Evolutionary conservation across 2,888 invertebrate species (phyloP).

Genomic region (Meteorus colon): DNA sequence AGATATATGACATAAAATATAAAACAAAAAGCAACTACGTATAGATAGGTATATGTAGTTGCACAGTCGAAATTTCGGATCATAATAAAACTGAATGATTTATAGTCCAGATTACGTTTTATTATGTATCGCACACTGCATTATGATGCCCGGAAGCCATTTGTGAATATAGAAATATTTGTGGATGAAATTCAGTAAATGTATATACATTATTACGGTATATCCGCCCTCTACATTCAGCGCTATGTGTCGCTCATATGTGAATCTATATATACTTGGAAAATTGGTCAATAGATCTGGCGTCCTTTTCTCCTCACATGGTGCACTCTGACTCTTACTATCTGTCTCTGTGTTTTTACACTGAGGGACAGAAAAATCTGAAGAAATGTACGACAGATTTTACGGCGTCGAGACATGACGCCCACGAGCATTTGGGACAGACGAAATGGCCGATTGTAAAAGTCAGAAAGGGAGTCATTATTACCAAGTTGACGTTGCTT

Average conservation of each 20-base stretch:
- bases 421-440: constrained; percentile 51
- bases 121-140: constrained; percentile 28
- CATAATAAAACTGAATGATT: constrained; percentile 51
- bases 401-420: constrained; percentile 47
- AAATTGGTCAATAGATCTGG: constrained; percentile 25
- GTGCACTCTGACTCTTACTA: background rate
- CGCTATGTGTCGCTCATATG: constrained; percentile 9
- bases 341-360: background rate
- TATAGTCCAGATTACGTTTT: constrained; percentile 39
- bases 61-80: constrained; percentile 43
- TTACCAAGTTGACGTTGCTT: constrained; percentile 29
- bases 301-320: constrained; percentile 15
- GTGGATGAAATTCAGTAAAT: constrained; percentile 35
- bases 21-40: background rate
- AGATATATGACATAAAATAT: background rate
- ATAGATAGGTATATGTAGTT: background rate
- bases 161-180: no score
- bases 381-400: constrained; percentile 48
- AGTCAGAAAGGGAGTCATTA: constrained; percentile 35
- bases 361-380: constrained; percentile 39
- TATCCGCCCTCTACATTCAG: constrained; percentile 9
- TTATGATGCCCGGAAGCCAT: constrained; percentile 23
- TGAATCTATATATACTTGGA: background rate
- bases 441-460: constrained; percentile 43
- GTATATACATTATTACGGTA: constrained; percentile 5